Evolutionary conservation across 1,140 invertebrate genomes (phyloP).

Genomic region (Tyrophagus putrescentiae): DNA sequence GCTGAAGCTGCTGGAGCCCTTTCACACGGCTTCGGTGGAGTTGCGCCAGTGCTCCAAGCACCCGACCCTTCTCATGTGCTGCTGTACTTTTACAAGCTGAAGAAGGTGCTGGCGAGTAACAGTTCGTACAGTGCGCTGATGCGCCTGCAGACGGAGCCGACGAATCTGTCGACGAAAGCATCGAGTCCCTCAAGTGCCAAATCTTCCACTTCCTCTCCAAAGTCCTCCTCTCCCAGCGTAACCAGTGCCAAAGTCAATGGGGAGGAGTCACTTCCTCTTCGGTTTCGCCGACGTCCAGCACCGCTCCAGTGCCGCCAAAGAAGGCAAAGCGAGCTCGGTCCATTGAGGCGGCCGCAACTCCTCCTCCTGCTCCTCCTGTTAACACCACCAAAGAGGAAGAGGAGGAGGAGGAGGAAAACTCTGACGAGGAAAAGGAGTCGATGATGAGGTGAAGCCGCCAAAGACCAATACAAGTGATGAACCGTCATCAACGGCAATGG

Average conservation of each 20-base stretch:
- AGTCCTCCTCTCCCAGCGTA: no score
- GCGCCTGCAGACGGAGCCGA: not conserved
- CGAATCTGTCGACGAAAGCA: not conserved
- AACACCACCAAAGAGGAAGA: no score
- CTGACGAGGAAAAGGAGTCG: not conserved
- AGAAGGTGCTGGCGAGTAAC: conserved; percentile 16
- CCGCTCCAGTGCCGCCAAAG: not conserved
- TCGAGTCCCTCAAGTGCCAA: not conserved
- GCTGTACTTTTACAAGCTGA: conserved; percentile 21
- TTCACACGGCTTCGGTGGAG: conserved; percentile 18
- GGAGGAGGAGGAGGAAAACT: not conserved
- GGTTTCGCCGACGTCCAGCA: no score
- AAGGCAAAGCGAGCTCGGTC: not conserved
- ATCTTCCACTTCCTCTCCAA: not conserved
- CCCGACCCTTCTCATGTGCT: conserved; percentile 22
- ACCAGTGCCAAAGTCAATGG: not conserved
- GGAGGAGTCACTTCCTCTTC: not conserved
- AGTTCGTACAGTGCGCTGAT: not conserved
- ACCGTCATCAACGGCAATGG: not conserved
- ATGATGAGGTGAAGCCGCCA: not conserved
- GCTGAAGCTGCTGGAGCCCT: conserved; percentile 19
- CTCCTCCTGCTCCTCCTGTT: not conserved
- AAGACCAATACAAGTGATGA: not conserved
- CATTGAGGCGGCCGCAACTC: not conserved
- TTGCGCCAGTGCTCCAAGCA: conserved; percentile 17